phyloP scores from a whole-genome alignment of 1,140 invertebrate genomes.

The Tigriopus japonicus region DNA sequence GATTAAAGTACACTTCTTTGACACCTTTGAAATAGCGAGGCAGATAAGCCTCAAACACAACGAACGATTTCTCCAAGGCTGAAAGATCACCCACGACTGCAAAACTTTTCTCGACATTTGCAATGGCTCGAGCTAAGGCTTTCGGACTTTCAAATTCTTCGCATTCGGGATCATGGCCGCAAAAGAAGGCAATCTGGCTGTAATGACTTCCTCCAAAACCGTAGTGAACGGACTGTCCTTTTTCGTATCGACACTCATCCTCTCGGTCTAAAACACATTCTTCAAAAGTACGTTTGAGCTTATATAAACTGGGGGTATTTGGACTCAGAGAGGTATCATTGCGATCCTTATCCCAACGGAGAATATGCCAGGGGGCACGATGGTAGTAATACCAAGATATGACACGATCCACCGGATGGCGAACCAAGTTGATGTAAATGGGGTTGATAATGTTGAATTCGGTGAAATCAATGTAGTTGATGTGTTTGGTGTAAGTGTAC shows the following conservation, averaged over 20 bases:
- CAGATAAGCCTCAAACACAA: conserved; percentile 61
- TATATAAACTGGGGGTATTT: background rate
- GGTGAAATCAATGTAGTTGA: background rate
- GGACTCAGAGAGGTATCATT: background rate
- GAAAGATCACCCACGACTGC: conserved; percentile 68
- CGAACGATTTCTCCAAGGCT: conserved; percentile 60
- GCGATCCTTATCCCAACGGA: background rate
- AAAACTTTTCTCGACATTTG: conserved; percentile 64
- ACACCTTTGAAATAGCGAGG: conserved; percentile 62
- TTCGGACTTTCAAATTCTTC: background rate
- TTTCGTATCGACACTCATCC: background rate
- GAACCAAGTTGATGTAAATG: background rate
- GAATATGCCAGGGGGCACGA: background rate
- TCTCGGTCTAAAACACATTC: background rate
- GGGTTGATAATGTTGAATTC: background rate
- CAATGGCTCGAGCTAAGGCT: conserved; percentile 51
- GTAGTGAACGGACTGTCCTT: background rate
- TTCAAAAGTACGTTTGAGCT: background rate
- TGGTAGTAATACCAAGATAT: background rate
- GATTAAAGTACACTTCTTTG: conserved; percentile 38
- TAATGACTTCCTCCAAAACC: background rate
- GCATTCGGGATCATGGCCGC: background rate
- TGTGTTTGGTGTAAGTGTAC: background rate
- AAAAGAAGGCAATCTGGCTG: background rate
- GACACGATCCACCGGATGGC: background rate